Conservation (phyloP, 2,888 invertebrate species). For the Neoascia interrupta region DNA sequence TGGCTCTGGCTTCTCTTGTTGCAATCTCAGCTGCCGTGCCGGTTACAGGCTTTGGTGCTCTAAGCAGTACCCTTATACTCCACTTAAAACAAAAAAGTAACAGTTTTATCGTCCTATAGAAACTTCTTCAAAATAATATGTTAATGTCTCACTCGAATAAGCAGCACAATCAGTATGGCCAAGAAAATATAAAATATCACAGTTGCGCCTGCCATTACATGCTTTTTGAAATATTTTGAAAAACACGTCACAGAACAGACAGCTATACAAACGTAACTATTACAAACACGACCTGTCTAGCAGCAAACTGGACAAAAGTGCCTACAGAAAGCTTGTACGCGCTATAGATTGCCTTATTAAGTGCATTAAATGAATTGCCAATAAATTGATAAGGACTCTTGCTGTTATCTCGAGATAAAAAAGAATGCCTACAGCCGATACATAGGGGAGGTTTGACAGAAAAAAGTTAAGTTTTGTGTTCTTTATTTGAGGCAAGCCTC, state of each 20-base stretch:
- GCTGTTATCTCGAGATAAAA: conserved; percentile 37
- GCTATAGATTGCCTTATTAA: conserved; percentile 12
- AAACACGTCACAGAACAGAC: no score
- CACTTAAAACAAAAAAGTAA: conserved; percentile 2
- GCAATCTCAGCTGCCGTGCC: neutral
- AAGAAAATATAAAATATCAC: conserved; percentile 18
- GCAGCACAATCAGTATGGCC: conserved; percentile 10
- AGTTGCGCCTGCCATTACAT: conserved; percentile 35
- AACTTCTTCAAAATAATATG: no score
- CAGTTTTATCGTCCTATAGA: no score
- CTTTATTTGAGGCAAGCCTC: conserved; percentile 6
- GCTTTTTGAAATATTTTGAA: no score
- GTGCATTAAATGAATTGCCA: conserved; percentile 26
- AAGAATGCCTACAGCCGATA: neutral
- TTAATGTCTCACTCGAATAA: conserved; percentile 29
- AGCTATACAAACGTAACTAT: neutral
- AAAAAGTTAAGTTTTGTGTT: neutral
- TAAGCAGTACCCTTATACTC: conserved; percentile 1
- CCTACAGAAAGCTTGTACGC: neutral
- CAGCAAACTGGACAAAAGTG: conserved; percentile 4
- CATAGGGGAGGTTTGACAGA: neutral
- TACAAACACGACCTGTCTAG: neutral
- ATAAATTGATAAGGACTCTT: conserved; percentile 41
- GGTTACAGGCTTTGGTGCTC: neutral
- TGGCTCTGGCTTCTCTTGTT: neutral